Evolutionary conservation across 2,888 invertebrate species (phyloP).

Genomic region (Dicranocentrus wangi): DNA sequence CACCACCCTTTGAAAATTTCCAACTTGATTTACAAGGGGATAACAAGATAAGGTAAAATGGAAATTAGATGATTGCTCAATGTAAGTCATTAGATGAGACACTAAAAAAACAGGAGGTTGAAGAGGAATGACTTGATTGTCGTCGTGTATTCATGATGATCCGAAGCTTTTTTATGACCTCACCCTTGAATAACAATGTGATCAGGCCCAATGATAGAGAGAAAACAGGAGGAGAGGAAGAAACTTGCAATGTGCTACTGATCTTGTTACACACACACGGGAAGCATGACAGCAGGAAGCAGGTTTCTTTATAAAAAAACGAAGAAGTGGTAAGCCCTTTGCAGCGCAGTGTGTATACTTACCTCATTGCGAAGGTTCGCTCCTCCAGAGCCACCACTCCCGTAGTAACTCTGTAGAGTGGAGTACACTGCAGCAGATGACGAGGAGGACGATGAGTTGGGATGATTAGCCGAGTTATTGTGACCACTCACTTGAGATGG

Average conservation of each 20-base stretch:
- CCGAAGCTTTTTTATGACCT: background rate
- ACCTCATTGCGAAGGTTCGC: conserved; percentile 63
- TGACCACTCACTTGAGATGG: conserved; percentile 27
- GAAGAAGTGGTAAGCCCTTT: no score
- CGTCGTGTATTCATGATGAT: no score
- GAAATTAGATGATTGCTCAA: conserved; percentile 15
- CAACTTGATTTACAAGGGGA: no score
- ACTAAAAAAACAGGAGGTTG: background rate
- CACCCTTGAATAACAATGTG: conserved; percentile 19
- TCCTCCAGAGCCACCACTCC: conserved; percentile 18
- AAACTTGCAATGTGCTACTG: no score
- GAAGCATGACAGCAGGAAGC: no score
- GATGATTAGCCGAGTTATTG: conserved; percentile 10
- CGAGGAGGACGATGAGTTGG: conserved; percentile 9
- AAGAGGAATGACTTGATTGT: background rate
- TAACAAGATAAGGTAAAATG: conserved; percentile 6
- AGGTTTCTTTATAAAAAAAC: no score
- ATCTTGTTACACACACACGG: no score
- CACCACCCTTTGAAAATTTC: no score
- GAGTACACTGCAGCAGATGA: conserved; percentile 52
- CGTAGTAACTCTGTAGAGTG: conserved; percentile 49
- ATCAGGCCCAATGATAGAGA: no score
- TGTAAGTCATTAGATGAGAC: background rate
- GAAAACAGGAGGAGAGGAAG: no score
- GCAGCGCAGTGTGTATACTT: no score